These are phyloP conservation scores for Dolichotis patagonum DNA, from an alignment of 2,113 vertebrate species.

Conservation along the genomic window DNA sequence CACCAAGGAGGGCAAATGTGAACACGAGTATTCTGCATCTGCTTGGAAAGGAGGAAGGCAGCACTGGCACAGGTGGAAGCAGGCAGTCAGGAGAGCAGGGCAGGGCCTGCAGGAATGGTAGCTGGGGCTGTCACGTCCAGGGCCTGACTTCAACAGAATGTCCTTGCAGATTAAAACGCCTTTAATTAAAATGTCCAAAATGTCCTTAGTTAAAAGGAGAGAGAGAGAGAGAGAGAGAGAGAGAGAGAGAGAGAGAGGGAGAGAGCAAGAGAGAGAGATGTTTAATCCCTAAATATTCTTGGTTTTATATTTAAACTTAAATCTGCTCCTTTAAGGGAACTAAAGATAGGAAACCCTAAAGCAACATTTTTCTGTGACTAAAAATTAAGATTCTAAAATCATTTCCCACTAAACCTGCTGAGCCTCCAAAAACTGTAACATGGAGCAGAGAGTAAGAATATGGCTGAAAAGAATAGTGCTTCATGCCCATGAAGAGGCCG, in stretches of 20 bases:
- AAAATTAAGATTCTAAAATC: background rate
- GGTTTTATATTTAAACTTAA: conserved; percentile 27
- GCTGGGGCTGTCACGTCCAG: background rate
- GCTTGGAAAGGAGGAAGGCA: background rate
- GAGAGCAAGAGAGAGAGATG: background rate
- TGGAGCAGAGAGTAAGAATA: background rate
- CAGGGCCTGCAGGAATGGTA: background rate
- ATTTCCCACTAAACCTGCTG: background rate
- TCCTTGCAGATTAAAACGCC: background rate
- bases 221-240: too few relatives aligned
- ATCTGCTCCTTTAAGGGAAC: background rate
- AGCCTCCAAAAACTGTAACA: background rate
- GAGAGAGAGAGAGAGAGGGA: too few relatives aligned
- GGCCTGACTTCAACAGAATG: background rate
- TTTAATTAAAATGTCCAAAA: background rate
- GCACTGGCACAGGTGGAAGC: rapidly evolving
- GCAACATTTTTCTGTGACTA: conserved; percentile 17
- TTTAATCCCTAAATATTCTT: background rate
- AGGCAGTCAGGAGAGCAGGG: background rate
- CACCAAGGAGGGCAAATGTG: conserved; percentile 25
- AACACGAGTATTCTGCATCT: background rate
- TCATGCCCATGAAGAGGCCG: background rate
- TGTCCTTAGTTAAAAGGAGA: background rate
- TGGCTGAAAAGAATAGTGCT: background rate
- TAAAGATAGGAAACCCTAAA: background rate